Conservation (phyloP, 2,888 invertebrate species). For the Nomada flava region DNA sequence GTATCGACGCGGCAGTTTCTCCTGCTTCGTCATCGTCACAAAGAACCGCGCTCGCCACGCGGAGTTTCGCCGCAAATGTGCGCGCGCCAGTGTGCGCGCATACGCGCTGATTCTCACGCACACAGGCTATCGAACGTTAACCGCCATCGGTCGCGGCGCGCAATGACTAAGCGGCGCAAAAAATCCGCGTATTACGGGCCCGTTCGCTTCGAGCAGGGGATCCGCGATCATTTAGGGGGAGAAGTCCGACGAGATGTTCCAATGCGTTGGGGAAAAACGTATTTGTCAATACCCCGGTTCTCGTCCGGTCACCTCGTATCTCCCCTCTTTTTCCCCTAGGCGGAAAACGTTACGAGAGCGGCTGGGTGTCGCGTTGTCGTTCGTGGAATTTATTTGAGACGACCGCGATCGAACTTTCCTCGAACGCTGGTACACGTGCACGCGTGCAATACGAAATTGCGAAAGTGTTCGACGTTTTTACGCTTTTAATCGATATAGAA, state of each 20-base stretch:
- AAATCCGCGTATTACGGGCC: slow-evolving; percentile 64
- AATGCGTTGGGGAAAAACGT: slow-evolving; percentile 37
- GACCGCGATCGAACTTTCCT: too few relatives aligned
- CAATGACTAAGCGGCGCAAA: slow-evolving; percentile 75
- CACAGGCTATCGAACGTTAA: slow-evolving; percentile 32
- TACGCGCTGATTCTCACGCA: slow-evolving; percentile 11
- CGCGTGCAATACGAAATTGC: too few relatives aligned
- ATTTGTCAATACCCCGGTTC: slow-evolving; percentile 28
- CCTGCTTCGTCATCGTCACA: slow-evolving; percentile 14
- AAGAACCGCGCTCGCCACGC: slow-evolving; percentile 30
- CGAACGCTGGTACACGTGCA: too few relatives aligned
- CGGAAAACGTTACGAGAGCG: neutral
- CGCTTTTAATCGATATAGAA: too few relatives aligned
- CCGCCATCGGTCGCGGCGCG: slow-evolving; percentile 58
- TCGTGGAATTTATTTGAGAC: neutral
- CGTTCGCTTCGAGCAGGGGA: slow-evolving; percentile 46
- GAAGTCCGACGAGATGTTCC: slow-evolving; percentile 44
- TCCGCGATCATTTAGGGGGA: slow-evolving; percentile 52
- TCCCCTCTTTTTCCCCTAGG: neutral
- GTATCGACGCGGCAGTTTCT: slow-evolving; percentile 45
- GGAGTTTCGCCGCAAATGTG: slow-evolving; percentile 41
- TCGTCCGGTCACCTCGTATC: neutral
- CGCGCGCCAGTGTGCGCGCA: slow-evolving; percentile 5
- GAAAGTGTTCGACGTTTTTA: too few relatives aligned
- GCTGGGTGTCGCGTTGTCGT: neutral